These are phyloP conservation scores for Corticium candelabrum DNA, from an alignment of 37 sponge, comb jelly and placozoan species.

Conservation along the genomic window DNA sequence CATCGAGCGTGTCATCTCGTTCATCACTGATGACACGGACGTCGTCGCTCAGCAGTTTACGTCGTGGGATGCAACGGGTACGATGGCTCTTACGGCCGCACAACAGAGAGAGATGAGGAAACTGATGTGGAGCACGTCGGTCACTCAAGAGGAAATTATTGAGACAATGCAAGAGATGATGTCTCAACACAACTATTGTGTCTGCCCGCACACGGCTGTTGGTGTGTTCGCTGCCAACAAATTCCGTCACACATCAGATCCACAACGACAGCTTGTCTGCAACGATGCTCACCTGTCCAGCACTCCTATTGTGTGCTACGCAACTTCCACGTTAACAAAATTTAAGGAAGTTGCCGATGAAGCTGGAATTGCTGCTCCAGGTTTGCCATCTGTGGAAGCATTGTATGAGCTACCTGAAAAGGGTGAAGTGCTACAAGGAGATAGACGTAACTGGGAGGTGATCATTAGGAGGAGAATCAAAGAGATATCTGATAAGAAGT, in stretches of 20 bases:
- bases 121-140: constrained; percentile 6
- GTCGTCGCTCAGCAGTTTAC: not conserved
- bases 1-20: constrained; percentile 53
- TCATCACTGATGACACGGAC: constrained; percentile 8
- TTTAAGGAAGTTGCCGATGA: constrained; percentile 26
- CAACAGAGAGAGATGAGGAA: not conserved
- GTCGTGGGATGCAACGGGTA: not conserved
- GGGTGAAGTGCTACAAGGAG: not conserved
- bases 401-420: not conserved
- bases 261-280: not conserved
- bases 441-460: not conserved
- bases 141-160: constrained; percentile 10
- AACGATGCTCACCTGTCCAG: not conserved
- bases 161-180: constrained; percentile 22
- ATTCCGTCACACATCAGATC: not conserved
- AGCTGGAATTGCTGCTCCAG: constrained; percentile 17
- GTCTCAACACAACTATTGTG: constrained; percentile 19
- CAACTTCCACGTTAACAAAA: constrained; percentile 51
- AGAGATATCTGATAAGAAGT: no score
- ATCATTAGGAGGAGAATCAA: not conserved
- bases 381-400: not conserved
- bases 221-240: constrained; percentile 10
- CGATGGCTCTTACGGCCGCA: not conserved
- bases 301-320: constrained; percentile 15
- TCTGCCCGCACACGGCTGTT: constrained; percentile 64